Base-by-base conservation (phyloP, 2,113 vertebrate species). In the Vicugna pacos region DNA sequence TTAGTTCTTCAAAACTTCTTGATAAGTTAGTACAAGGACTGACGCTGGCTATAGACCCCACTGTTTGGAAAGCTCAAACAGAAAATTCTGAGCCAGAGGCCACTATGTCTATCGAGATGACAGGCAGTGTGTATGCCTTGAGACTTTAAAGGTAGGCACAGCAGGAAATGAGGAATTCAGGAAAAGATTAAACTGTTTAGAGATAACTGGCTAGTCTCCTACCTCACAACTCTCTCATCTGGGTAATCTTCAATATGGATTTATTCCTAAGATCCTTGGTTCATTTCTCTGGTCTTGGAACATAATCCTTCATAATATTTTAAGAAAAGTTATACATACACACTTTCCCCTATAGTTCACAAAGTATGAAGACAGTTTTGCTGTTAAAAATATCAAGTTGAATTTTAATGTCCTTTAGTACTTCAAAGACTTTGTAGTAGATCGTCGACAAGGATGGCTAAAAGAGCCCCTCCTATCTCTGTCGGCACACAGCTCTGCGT, bases 181-280 rank as follows among this genome's bases (percentile, higher is more conserved):
- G 70, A 80, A 95, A 95, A 96, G 72, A 96, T 86, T 88, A 79
- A 96, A 56, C 58, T 82, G 65, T 52, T 46, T 95, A 19, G 35
- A 95, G 93, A 88, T 90, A 91, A 95, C 38, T 72, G 20, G 54
- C 94, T 73, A 69, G 73, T 54, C 84, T 52, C 19, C 73, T 62
- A 67, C 73, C 20, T 67, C 79, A 94, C 46, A 89, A 28, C 48
- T 80, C 75, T 97, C 77, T 80, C 69, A 62, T 85, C 60, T 28
- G 56, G 22, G 60, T 62, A 54, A 32, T 80, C n/a, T 89, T 94
- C 64, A 67, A 38, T 60, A 48, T 35, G 42, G 69, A 91, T 82
- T 96, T 73, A 56, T 83, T 89, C 82, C 90, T 87, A 82, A 50
- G 15, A 76, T 56, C 12, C 6, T 83, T 73, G 5, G 76, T 92